Evolutionary conservation across 2,797 vertebrate species (phyloP).

Genomic region (Percopsis omiscomaycus): DNA sequence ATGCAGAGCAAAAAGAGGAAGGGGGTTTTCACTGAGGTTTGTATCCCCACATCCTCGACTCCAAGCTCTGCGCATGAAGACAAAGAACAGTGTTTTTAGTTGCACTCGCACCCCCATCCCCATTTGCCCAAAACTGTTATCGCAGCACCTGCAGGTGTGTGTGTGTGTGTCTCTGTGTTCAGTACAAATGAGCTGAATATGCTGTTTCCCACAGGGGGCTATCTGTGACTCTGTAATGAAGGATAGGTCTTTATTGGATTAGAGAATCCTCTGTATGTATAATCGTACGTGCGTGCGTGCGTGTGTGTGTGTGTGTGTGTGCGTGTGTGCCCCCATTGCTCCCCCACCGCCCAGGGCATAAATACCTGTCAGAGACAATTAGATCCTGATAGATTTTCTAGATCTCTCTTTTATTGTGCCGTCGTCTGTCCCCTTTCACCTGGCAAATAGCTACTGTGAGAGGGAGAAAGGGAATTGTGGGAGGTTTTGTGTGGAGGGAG

Average conservation of each 20-base stretch:
- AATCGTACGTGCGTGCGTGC: background rate
- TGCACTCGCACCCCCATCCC: slow-evolving; percentile 5
- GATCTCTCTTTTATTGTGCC: slow-evolving; percentile 65
- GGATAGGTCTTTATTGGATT: slow-evolving; percentile 65
- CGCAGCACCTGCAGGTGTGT: slow-evolving; percentile 27
- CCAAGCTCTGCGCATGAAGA: slow-evolving; percentile 43
- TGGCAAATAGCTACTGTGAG: slow-evolving; percentile 60
- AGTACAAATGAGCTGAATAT: slow-evolving; percentile 57
- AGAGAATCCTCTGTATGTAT: slow-evolving; percentile 31
- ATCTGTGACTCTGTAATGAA: slow-evolving; percentile 63
- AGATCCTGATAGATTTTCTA: slow-evolving; percentile 79
- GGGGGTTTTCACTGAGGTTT: background rate
- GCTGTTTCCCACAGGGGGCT: slow-evolving; percentile 59
- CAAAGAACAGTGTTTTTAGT: slow-evolving; percentile 40
- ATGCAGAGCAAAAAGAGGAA: background rate
- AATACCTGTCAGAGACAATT: slow-evolving; percentile 81
- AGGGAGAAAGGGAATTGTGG: slow-evolving; percentile 58
- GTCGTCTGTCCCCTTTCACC: slow-evolving; percentile 64
- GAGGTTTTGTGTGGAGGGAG: slow-evolving; percentile 39
- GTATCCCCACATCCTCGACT: background rate
- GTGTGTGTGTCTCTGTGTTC: slow-evolving; percentile 3
- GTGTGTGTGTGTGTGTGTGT: background rate
- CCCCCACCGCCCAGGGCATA: slow-evolving; percentile 61
- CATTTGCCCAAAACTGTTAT: slow-evolving; percentile 31
- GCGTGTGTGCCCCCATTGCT: slow-evolving; percentile 31